Percentiles rank a stretch among this genome's conserved stretches.
Evolutionary conservation across 2,113 vertebrate genomes (phyloP).

Genomic region (Grammomys dolichurus): DNA sequence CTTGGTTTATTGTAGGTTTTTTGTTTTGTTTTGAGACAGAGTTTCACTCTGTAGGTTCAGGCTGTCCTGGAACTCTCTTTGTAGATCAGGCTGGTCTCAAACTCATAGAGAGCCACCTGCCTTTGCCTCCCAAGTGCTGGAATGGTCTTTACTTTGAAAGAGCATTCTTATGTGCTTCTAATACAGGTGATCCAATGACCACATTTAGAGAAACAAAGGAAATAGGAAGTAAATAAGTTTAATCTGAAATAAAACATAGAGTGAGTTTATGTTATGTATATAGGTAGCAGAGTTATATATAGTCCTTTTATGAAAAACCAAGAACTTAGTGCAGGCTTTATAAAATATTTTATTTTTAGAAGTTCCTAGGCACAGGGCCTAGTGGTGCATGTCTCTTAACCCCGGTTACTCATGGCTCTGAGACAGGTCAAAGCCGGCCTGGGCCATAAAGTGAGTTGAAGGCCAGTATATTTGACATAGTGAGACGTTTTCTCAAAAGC

Average conservation of each 20-base stretch:
- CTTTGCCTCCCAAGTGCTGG: not conserved
- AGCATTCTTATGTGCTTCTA: not conserved
- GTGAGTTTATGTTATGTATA: too few species aligned
- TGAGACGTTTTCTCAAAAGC: not conserved
- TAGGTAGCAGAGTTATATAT: too few species aligned
- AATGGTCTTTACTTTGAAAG: not conserved
- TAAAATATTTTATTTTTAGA: not conserved
- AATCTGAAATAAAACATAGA: not conserved
- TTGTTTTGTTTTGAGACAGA: too few species aligned
- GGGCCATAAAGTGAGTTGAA: not conserved
- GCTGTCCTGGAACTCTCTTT: not conserved
- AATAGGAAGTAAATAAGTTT: not conserved
- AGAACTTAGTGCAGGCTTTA: not conserved
- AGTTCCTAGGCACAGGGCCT: not conserved
- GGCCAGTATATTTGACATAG: not conserved
- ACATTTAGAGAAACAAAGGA: not conserved
- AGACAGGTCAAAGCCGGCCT: not conserved
- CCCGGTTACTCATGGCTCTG: not conserved
- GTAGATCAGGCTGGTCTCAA: not conserved
- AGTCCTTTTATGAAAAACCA: too few species aligned
- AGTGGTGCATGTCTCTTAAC: not conserved
- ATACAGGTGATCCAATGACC: not conserved
- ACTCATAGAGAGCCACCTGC: not conserved
- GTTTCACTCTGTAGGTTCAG: not conserved
- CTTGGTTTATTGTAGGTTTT: too few species aligned